These are phyloP conservation scores for Setophaga petechia DNA, from an alignment of 2,113 vertebrate species.

Conservation along the genomic window DNA sequence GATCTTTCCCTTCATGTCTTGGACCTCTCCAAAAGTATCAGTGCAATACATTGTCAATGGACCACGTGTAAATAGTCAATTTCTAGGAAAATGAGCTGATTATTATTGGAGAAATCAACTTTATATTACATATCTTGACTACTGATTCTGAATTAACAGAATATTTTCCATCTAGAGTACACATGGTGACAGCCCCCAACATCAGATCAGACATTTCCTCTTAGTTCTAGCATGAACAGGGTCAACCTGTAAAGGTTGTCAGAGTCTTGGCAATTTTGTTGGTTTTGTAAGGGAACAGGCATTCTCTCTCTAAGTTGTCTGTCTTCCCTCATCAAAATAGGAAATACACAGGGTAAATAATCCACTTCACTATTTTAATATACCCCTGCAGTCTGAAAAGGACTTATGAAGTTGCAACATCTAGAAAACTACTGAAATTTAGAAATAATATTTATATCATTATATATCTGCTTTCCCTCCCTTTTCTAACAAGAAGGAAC, in stretches of 20 bases:
- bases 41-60: neutral
- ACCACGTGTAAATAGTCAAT: fast-evolving
- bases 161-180: neutral
- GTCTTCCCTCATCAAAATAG: neutral
- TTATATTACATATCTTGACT: neutral
- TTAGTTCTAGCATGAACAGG: neutral
- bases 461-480: neutral
- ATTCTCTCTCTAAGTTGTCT: neutral
- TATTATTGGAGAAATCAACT: neutral
- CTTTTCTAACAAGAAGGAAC: neutral
- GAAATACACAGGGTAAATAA: neutral
- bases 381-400: neutral
- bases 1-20: neutral
- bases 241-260: neutral
- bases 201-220: neutral
- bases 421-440: neutral
- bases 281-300: neutral
- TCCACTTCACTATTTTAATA: neutral
- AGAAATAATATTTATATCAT: neutral
- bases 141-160: neutral
- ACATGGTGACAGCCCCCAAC: neutral
- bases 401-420: neutral
- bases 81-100: neutral
- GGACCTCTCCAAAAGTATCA: neutral
- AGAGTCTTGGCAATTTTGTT: neutral